Evolutionary conservation across 2,113 vertebrate species (phyloP).

Genomic region (Phodopus roborovskii): DNA sequence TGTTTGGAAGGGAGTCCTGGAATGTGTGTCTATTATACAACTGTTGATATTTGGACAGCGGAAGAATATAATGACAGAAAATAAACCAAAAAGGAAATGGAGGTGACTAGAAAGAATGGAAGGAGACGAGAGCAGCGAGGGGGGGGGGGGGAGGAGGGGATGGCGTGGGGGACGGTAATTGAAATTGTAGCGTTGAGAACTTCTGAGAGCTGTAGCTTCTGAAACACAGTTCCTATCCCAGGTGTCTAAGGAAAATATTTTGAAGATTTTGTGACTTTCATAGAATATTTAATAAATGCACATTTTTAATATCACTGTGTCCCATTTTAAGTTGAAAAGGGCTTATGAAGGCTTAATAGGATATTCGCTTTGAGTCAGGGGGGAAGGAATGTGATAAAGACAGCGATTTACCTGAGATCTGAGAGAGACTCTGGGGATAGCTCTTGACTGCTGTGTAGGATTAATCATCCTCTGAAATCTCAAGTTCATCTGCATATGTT

Average conservation of each 20-base stretch:
- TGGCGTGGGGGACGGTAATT: not conserved
- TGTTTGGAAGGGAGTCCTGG: conserved; percentile 13
- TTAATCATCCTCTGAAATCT: conserved; percentile 67
- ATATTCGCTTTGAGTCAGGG: conserved; percentile 38
- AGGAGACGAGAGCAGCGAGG: not conserved
- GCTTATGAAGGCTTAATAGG: conserved; percentile 63
- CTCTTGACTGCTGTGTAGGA: conserved; percentile 48
- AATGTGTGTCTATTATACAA: not conserved
- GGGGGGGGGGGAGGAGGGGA: not conserved
- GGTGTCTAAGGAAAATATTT: conserved; percentile 53
- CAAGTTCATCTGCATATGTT: conserved; percentile 72
- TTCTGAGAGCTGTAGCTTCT: conserved; percentile 21
- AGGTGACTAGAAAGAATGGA: not conserved
- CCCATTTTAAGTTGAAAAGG: conserved; percentile 65
- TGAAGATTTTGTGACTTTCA: conserved; percentile 56
- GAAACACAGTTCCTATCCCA: conserved; percentile 10
- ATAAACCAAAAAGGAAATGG: not conserved
- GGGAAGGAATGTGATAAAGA: conserved; percentile 25
- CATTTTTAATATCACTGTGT: conserved; percentile 48
- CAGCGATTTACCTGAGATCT: conserved; percentile 58
- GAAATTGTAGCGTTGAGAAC: conserved; percentile 1
- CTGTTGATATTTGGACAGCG: conserved; percentile 6
- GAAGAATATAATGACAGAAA: not conserved
- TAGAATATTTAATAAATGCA: conserved; percentile 59
- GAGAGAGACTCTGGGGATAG: conserved; percentile 61